Base-by-base conservation (phyloP, 2,797 vertebrate species). In the Numenius phaeopus region DNA sequence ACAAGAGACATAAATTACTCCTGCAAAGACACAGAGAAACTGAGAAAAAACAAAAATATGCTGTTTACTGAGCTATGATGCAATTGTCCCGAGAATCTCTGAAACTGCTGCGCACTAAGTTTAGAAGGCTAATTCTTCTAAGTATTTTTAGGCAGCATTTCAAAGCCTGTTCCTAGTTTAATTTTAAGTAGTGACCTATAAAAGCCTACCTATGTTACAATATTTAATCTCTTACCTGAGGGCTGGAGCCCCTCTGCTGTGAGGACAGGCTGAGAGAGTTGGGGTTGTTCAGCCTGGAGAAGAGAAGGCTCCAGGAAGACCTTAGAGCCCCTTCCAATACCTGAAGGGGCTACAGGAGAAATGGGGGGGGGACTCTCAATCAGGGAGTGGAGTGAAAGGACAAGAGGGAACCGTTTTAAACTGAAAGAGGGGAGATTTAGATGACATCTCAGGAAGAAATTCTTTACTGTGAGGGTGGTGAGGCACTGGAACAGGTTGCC, bases 161-260 rank as follows among this genome's bases (percentile, higher is more conserved):
- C 78, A 89, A 93, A 89, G 59, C 52, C 49, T 49, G n/a, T 29
- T 93, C 58, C 66, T 55, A 52, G 37, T 37, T 84, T 47, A 59
- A 62, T 65, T 81, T 82, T 66, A 79, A 72, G 37, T 3, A 85
- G 30, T 6, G 14, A 87, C 46, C 50, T 58, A 65, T 5, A 58
- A 72, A 84, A 54, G 6, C 13, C n/a, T 47, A 40, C 0, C 0
- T 14, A 11, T 10, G 40, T 39, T 85, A 72, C 54, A 42, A 12
- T 15, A 80, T 22, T 85, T 19, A 24, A 39, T 13, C 44, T 64
- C 40, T 30, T 57, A 61, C 13, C 71, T 32, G 62, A 65, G 14
- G 62, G 40, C 29, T 65, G 40, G 7, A 44, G 40, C 62, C 30
- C 11, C 20, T 22, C 40, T 15, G 9, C 62, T 16, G 7, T 23